phyloP scores from a whole-genome alignment of 2,113 vertebrate species.

The Pardalotus punctatus region DNA sequence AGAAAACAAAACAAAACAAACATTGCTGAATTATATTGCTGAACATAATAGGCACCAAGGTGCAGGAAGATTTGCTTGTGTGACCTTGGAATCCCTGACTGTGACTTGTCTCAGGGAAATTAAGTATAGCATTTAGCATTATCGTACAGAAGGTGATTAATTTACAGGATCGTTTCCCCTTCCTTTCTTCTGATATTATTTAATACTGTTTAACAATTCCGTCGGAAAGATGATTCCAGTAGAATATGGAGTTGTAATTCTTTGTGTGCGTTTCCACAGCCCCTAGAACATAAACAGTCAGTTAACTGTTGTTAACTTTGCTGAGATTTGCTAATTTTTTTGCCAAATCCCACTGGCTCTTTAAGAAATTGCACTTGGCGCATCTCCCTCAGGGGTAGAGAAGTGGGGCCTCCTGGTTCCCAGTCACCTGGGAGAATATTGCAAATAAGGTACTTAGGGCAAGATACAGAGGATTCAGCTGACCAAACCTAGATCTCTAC shows the following conservation, averaged over 20 bases:
- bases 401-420: not conserved
- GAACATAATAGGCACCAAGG: not conserved
- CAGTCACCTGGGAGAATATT: not conserved
- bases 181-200: not conserved
- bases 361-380: not conserved
- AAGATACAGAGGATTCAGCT: not conserved
- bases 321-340: not conserved
- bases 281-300: not conserved
- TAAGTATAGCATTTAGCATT: not conserved
- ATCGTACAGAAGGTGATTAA: not conserved
- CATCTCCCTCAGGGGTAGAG: not conserved
- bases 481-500: not conserved
- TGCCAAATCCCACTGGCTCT: not conserved
- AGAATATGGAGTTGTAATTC: not conserved
- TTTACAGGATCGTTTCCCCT: not conserved
- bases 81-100: conserved; percentile 14
- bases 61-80: not conserved
- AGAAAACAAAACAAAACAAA: conserved; percentile 63
- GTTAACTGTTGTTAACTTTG: not conserved
- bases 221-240: not conserved
- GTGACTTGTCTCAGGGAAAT: not conserved
- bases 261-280: not conserved
- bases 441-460: not conserved
- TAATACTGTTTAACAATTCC: not conserved
- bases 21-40: conserved; percentile 18